A percentile compares a stretch with the other conserved stretches of the same genome.
phyloP scores from a whole-genome alignment of 2,797 vertebrate genomes.

The Acrocephalus scirpaceus region DNA sequence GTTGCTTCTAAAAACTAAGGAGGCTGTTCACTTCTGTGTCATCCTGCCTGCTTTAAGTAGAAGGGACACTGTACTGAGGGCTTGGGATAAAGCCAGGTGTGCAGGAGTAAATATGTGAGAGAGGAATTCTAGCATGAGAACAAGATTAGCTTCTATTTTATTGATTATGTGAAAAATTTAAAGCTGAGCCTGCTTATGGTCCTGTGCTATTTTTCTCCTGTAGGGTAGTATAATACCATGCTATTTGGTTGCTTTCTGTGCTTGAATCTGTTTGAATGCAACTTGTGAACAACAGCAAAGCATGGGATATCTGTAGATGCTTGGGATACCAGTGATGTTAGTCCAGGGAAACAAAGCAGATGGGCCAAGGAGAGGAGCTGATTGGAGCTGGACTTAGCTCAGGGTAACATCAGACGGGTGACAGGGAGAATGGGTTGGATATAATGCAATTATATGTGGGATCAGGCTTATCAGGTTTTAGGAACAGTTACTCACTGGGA shows the following conservation, averaged over 20 bases:
- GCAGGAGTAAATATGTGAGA: not conserved
- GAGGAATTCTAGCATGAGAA: not conserved
- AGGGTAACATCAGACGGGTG: not conserved
- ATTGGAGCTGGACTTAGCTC: not conserved
- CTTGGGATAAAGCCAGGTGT: not conserved
- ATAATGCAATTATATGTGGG: not conserved
- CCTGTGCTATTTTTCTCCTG: not conserved
- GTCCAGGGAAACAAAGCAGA: not conserved
- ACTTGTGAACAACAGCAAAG: not conserved
- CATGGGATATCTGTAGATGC: not conserved
- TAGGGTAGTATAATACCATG: not conserved
- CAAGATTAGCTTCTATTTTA: not conserved
- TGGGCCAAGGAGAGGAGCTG: not conserved
- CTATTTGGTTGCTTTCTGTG: not conserved
- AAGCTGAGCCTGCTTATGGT: not conserved
- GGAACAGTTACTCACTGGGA: not conserved
- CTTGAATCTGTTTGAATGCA: not conserved
- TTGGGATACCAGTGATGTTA: not conserved
- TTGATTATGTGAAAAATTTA: not conserved
- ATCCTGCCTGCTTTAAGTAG: not conserved
- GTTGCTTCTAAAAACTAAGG: not conserved
- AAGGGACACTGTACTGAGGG: not conserved
- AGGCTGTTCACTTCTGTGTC: not conserved
- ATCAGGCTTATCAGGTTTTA: not conserved
- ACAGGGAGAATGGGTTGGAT: not conserved